Evolutionary conservation across 2,113 vertebrate species (phyloP), one percentile per base, ranked within the genome.

Genomic region (Equus przewalskii): DNA sequence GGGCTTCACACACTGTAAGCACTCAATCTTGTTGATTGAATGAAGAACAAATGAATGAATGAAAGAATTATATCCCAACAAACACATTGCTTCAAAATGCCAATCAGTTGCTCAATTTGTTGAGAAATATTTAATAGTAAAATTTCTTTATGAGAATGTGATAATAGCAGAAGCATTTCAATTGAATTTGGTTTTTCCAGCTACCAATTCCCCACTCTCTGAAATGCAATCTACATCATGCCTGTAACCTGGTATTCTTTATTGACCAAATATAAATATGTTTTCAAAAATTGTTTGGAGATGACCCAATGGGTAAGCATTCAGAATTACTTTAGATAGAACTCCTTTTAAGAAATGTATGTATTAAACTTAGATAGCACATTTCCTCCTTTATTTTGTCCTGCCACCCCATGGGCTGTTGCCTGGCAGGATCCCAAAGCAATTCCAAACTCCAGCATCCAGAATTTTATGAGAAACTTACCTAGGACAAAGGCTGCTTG

Each of bases 401-500:
- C 89, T 69, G 7, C 96, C 86, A 89, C 79, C 64, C 75, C 85
- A 93, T 54, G 36, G 82, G 60, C 87, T 97, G 76, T 89, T 96
- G 33, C 60, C 72, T 95, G 96, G 95, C 56, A 11, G 24, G 19
- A 51, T 64, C 76, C 78, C 96, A 97, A 80, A 96, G 69, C 89
- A 98, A 95, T 97, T 96, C 54, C 28, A 33, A 96, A 96, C 96
- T 94, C 97, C 96, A 92, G 83, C 51, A 93, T 95, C 7, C 62
- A 87, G 36, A 96, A 96, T 93, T 96, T 97, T 89, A 93, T 87
- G 84, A 72, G 92, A 87, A 96, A 89, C 19, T 89, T 84, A 96
- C 89, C 94, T 83, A 78, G 65, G 83, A 98, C 98, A 97, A 98
- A 98, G 95, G 30, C 95, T 89, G 69, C 96, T 97, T 98, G 96